phyloP scores from a whole-genome alignment of 2,797 vertebrate genomes.

The Sparus aurata region DNA sequence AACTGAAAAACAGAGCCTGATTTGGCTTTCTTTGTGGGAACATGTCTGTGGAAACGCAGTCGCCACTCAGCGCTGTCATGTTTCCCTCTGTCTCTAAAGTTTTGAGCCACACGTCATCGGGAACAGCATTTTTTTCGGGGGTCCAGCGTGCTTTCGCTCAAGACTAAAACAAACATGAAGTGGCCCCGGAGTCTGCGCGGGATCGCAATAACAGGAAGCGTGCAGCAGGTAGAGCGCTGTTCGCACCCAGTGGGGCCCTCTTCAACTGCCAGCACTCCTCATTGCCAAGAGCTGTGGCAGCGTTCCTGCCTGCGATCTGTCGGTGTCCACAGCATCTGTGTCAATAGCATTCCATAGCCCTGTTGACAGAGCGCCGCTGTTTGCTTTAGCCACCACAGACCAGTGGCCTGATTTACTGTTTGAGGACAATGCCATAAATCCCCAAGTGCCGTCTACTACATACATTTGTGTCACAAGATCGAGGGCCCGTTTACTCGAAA shows the following conservation, averaged over 20 bases:
- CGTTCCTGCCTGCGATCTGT: constrained; percentile 79
- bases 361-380: constrained; percentile 84
- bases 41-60: constrained; percentile 33
- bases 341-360: constrained; percentile 85
- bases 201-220: constrained; percentile 73
- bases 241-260: constrained; percentile 55
- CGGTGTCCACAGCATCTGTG: constrained; percentile 85
- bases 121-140: constrained; percentile 1
- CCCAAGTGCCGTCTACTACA: constrained; percentile 66
- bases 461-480: constrained; percentile 71
- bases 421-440: constrained; percentile 83
- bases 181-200: constrained; percentile 36
- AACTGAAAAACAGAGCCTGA: constrained; percentile 32
- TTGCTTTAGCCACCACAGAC: constrained; percentile 81
- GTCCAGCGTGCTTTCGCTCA: constrained; percentile 34
- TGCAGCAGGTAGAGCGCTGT: constrained; percentile 72
- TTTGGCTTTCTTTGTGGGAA: constrained; percentile 35
- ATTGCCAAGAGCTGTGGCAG: constrained; percentile 73
- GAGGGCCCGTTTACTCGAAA: constrained; percentile 74
- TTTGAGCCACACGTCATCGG: constrained; percentile 26
- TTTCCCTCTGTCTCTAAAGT: constrained; percentile 25
- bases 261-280: constrained; percentile 52
- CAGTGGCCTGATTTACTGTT: constrained; percentile 81
- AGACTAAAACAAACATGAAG: constrained; percentile 43
- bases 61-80: constrained; percentile 14